Evolutionary conservation across 2,113 vertebrate genomes (phyloP).

Genomic region (chimpanzee (Pan troglodytes)): NHGRI_mPanTro3-v2.1_pri NC_072407.2:73475501-73476000

Average conservation of each 20-base stretch:
- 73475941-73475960: background rate
- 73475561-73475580: rapidly evolving
- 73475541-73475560: background rate
- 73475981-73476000: background rate
- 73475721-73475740: rapidly evolving
- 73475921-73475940: background rate
- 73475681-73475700: rapidly evolving
- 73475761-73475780: rapidly evolving
- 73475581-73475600: rapidly evolving
- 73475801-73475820: rapidly evolving
- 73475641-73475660: rapidly evolving
- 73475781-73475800: rapidly evolving
- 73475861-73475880: background rate
- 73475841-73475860: rapidly evolving
- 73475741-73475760: rapidly evolving
- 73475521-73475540: background rate
- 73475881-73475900: rapidly evolving
- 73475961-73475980: rapidly evolving
- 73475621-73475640: background rate
- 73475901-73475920: constrained; percentile 45
- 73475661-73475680: rapidly evolving
- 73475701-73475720: rapidly evolving
- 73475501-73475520: background rate
- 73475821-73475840: rapidly evolving
- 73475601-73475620: rapidly evolving